phyloP scores from a whole-genome alignment of 2,113 vertebrate genomes.

The Elachura formosa region DNA sequence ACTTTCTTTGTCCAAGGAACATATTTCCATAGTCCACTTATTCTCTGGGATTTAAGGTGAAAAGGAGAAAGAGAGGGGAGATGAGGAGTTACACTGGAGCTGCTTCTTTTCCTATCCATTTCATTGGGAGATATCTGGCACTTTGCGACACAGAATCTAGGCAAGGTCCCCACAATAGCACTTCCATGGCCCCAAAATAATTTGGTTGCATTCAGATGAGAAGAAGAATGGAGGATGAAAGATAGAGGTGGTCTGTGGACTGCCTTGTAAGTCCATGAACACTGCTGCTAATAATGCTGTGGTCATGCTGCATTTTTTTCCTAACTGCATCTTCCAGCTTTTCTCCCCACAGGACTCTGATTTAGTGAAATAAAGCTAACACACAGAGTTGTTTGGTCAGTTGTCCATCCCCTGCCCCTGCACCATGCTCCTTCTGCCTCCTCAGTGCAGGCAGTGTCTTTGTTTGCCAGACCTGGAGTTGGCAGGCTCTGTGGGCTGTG shows the following conservation, averaged over 20 bases:
- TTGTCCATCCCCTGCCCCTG: not conserved
- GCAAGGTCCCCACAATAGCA: not conserved
- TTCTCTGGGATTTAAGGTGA: not conserved
- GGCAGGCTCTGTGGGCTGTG: not conserved
- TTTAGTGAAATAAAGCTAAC: not conserved
- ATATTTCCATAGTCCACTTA: not conserved
- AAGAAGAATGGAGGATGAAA: not conserved
- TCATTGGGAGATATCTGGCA: not conserved
- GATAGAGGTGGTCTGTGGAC: not conserved
- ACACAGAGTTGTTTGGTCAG: not conserved
- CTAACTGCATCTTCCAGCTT: fast-evolving
- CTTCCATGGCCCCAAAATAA: not conserved
- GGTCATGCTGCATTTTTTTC: not conserved
- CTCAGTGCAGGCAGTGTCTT: not conserved
- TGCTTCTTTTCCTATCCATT: not conserved
- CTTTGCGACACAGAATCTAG: not conserved
- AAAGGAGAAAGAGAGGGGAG: not conserved
- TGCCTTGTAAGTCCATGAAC: not conserved
- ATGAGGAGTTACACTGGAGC: not conserved
- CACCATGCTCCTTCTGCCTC: not conserved
- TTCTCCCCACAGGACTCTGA: not conserved
- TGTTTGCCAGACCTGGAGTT: not conserved
- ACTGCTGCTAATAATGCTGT: not conserved
- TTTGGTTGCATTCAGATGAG: not conserved
- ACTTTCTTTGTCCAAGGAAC: not conserved